Percentiles rank a stretch among this genome's conserved stretches.
Evolutionary conservation across 2,888 invertebrate species (phyloP).

Genomic region (Adelphocoris suturalis): DNA sequence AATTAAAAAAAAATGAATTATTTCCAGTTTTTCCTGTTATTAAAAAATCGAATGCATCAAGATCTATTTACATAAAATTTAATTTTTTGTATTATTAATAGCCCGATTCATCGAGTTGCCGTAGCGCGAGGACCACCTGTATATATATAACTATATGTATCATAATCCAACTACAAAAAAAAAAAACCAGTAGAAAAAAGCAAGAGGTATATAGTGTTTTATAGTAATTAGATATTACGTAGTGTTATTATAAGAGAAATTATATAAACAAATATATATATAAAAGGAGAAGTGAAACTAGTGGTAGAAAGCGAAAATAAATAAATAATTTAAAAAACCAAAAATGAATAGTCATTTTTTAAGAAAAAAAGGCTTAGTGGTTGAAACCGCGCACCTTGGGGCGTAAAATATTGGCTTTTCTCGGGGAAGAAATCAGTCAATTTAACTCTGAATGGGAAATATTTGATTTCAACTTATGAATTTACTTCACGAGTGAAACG

Average conservation of each 20-base stretch:
- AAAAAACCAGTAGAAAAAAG: constrained; percentile 53
- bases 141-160: constrained; percentile 69
- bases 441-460: constrained; percentile 22
- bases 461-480: not conserved
- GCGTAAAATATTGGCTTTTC: constrained; percentile 35
- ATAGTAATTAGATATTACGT: constrained; percentile 67
- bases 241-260: constrained; percentile 69
- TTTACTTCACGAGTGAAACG: not conserved
- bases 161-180: constrained; percentile 66
- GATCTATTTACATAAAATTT: too few relatives aligned
- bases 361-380: constrained; percentile 57
- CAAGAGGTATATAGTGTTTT: constrained; percentile 68
- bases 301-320: constrained; percentile 55
- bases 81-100: too few relatives aligned
- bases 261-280: constrained; percentile 65
- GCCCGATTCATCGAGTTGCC: not conserved
- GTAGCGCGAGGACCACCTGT: constrained; percentile 35
- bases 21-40: too few relatives aligned
- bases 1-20: too few relatives aligned
- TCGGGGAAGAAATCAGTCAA: constrained; percentile 52
- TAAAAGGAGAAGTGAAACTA: constrained; percentile 66
- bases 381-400: constrained; percentile 57
- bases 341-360: constrained; percentile 58
- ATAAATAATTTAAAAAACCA: constrained; percentile 48
- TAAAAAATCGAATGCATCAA: too few relatives aligned